phyloP scores from a whole-genome alignment of 1,140 invertebrate species.

The Oncopodura yosiiana region DNA sequence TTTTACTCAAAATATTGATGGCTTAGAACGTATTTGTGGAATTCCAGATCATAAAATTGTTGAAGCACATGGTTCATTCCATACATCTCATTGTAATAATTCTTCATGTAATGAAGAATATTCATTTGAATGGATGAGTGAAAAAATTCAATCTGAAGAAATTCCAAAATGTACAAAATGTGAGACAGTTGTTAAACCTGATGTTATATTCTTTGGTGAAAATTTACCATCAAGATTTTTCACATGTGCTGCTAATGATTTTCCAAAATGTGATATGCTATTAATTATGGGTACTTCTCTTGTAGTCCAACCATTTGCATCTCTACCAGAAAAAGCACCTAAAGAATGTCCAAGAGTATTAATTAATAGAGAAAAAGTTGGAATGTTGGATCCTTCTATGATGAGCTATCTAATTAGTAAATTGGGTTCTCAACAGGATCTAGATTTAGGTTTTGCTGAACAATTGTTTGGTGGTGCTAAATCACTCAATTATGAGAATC shows the following conservation, averaged over 20 bases:
- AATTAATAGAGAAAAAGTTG: constrained; percentile 72
- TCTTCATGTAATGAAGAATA: constrained; percentile 58
- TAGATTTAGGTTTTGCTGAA: constrained; percentile 45
- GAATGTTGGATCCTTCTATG: constrained; percentile 43
- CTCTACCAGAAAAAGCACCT: constrained; percentile 64
- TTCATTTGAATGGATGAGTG: constrained; percentile 73
- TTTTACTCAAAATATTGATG: constrained; percentile 87
- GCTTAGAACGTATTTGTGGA: constrained; percentile 77
- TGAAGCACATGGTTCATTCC: constrained; percentile 88
- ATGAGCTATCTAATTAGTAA: constrained; percentile 47
- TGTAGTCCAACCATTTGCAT: constrained; percentile 91
- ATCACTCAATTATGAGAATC: constrained; percentile 42
- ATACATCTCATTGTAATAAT: constrained; percentile 72
- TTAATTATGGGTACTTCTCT: constrained; percentile 93
- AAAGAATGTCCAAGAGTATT: constrained; percentile 63
- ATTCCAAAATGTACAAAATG: constrained; percentile 66
- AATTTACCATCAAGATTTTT: constrained; percentile 67
- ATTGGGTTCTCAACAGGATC: constrained; percentile 52
- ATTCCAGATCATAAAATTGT: constrained; percentile 73
- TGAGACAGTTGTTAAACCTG: constrained; percentile 74
- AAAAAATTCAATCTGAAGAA: constrained; percentile 58
- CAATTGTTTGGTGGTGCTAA: constrained; percentile 16
- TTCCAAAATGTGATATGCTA: constrained; percentile 76
- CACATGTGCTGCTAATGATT: constrained; percentile 56
- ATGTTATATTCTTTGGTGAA: constrained; percentile 90